Evolutionary conservation across 2,113 vertebrate genomes (phyloP), one percentile per base, ranked within the genome.

Genomic region (Nothoprocta pentlandii): DNA sequence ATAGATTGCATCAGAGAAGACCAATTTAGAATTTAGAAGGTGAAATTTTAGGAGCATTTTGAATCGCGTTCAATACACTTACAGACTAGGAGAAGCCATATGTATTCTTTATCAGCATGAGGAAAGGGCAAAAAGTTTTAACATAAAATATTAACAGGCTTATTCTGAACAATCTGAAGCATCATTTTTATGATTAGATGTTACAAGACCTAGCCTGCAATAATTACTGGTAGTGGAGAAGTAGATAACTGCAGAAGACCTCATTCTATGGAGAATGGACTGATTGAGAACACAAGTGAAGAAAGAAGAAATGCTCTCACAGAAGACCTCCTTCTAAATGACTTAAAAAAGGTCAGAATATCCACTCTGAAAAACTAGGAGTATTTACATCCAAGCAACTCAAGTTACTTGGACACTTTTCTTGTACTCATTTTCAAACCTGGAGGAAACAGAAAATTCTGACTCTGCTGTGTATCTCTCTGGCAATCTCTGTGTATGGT

Each of bases 61-160:
- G 47, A 68, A 61, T 71, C 14, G 19, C 6, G 81, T 92, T 79
- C 51, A 81, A 61, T 4, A 58, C 10, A 34, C 12, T 14, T 78
- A 16, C 4, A 44, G 19, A 30, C 19, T n/a, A 56, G 16, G 25
- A 68, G 47, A 89, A 90, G 20, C 25, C n/a, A 90, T 34, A 14
- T 17, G 8, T 56, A 71, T 21, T 54, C 12, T 41, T 87, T 22
- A 36, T 87, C 22, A 58, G 32, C 22, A 9, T 67, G 58, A 93
- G n/a, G 53, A 85, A 21, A 30, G 7, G 23, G 3, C 8, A 90
- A 67, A 46, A 13, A 54, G 20, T 46, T 89, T 58, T 58, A 54
- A n/a, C 0, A 0, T 6, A 20, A 23, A 69, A 63, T 49, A 23
- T 49, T 23, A 49, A 49, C 49, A 49, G 62, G 20, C 16, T 73